Evolutionary conservation across 1,140 invertebrate species (phyloP), one percentile per base, ranked within the genome.

Genomic region (Pissodes strobi): DNA sequence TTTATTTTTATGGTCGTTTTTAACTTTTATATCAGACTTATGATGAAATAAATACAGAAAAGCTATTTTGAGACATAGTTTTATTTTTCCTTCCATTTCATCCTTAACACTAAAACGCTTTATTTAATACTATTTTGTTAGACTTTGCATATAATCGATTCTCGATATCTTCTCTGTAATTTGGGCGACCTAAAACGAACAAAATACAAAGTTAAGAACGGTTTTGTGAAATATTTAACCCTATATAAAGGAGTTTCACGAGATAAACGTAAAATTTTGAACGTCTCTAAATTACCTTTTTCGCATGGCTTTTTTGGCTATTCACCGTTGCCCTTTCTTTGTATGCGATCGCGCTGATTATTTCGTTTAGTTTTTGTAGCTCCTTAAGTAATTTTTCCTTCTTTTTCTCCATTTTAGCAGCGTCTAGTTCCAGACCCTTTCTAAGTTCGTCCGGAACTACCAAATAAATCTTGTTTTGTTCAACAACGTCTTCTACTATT

Each of bases 331-430:
- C 71, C 34, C 78, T 80, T 6, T 61, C 65, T 55, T 62, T 71
- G 48, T 78, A 82, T 30, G 68, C 71, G 0, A 53, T 52, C 1
- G 66, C 60, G 0, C 65, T 63, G 5, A 74, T 69, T 18, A 71
- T 73, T 27, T 72, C 71, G 21, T 75, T 70, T 43, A 81, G 55
- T 61, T 78, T 77, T 2, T 71, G 62, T 22, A 82, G 66, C 62
- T 79, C 78, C 41, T 76, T 77, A 38, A 74, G 45, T 12, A 80
- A 49, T 69, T 80, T 73, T 21, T 69, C 63, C 52, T 72, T 72
- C 66, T 79, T 81, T 55, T 73, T 76, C 45, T 73, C 68, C 15
- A 79, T 66, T 70, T 72, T 76, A 13, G 72, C 62, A 30, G 69
- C 39, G 41, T 74, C 73, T 9, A 69, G 21, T 57, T 71, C 48